phyloP scores from a whole-genome alignment of 1,140 invertebrate species.

The Bicyclus anynana region DNA sequence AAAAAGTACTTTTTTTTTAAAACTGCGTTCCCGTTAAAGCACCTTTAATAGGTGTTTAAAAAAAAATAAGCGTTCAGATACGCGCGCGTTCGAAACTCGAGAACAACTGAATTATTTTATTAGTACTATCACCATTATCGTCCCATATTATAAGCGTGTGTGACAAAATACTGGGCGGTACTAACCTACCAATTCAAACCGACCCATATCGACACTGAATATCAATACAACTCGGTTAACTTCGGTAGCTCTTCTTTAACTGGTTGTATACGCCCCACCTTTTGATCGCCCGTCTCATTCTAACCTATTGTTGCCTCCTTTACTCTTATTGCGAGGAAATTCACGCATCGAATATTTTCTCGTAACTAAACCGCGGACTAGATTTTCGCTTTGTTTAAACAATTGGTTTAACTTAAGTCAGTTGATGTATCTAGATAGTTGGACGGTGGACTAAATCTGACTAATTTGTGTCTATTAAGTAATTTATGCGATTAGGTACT shows the following conservation, averaged over 20 bases:
- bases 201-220: conserved; percentile 21
- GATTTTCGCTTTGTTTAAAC: conserved; percentile 31
- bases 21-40: not conserved
- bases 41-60: not conserved
- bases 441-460: not conserved
- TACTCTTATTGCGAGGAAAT: conserved; percentile 28
- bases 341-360: conserved; percentile 36
- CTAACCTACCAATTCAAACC: conserved; percentile 25
- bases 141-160: conserved; percentile 53
- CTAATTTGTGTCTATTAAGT: not conserved
- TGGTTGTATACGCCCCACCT: conserved; percentile 42
- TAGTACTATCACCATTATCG: conserved; percentile 56
- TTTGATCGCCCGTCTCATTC: conserved; percentile 35
- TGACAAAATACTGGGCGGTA: conserved; percentile 56
- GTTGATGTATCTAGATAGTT: not conserved
- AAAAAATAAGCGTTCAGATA: conserved; percentile 20
- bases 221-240: conserved; percentile 12
- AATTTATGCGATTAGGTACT: not conserved
- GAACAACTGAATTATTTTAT: conserved; percentile 69
- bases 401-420: conserved; percentile 21
- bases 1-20: not conserved
- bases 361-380: conserved; percentile 31
- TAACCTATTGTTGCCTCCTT: conserved; percentile 22
- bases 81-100: conserved; percentile 34
- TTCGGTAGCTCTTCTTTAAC: conserved; percentile 19